A percentile compares a stretch with the other conserved stretches of the same genome.
Evolutionary conservation across 1,140 invertebrate genomes (phyloP).

Genomic region (Sweltsa coloradensis): DNA sequence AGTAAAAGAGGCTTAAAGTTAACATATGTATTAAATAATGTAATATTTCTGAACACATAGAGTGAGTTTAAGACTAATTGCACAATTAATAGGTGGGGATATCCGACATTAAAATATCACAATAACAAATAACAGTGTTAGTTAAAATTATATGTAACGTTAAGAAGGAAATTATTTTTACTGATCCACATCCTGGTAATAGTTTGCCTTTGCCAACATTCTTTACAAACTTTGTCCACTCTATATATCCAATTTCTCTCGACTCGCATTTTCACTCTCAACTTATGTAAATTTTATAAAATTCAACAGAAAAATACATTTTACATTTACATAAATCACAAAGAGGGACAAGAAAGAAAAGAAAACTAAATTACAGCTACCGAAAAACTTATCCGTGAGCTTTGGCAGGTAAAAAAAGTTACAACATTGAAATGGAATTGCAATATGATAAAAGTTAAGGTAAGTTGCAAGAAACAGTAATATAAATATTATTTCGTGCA

Average conservation of each 20-base stretch:
- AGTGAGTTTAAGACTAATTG: not conserved
- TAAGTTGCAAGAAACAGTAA: not conserved
- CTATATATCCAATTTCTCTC: not conserved
- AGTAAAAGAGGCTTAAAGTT: too few relatives aligned
- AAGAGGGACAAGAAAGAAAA: conserved; percentile 1
- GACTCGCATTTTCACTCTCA: not conserved
- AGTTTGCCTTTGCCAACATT: not conserved
- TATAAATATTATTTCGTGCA: not conserved
- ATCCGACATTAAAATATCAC: not conserved
- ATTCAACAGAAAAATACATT: not conserved
- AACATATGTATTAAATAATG: too few relatives aligned
- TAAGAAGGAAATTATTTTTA: not conserved
- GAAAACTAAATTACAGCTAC: conserved; percentile 5
- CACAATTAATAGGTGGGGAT: not conserved
- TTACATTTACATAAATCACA: conserved; percentile 6
- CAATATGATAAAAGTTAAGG: not conserved
- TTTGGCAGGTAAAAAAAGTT: conserved; percentile 6
- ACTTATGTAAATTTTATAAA: not conserved
- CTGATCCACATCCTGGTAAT: not conserved
- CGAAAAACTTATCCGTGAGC: conserved; percentile 5
- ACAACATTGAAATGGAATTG: not conserved
- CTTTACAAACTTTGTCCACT: not conserved
- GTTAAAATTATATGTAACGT: too few relatives aligned
- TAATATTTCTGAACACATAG: not conserved
- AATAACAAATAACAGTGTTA: not conserved